Percentiles rank a stretch among this genome's conserved stretches.
phyloP scores from a whole-genome alignment of 2,888 invertebrate genomes.

The Schrankia costaestrigalis region DNA sequence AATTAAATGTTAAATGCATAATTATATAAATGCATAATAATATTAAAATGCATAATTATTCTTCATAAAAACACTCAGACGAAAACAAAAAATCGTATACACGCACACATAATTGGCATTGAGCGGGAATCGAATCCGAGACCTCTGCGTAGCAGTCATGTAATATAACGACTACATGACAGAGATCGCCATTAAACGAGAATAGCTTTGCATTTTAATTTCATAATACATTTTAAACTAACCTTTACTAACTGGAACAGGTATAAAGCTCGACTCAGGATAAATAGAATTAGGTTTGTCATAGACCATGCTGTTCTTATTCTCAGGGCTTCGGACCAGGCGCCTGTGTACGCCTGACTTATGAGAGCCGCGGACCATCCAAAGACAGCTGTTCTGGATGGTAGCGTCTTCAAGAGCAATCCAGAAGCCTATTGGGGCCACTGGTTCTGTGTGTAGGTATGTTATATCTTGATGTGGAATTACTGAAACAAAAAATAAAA shows the following conservation, averaged over 20 bases:
- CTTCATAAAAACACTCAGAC: too few species aligned
- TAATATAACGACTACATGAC: too few species aligned
- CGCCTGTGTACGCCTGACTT: constrained; percentile 89
- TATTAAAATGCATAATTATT: too few species aligned
- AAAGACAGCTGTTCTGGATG: constrained; percentile 95
- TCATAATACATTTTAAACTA: constrained; percentile 10
- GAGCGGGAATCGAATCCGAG: too few species aligned
- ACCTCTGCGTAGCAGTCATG: too few species aligned
- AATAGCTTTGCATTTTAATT: not conserved
- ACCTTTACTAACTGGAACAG: constrained; percentile 93
- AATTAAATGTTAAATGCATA: too few species aligned
- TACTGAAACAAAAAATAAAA: constrained; percentile 74
- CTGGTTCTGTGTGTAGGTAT: constrained; percentile 92
- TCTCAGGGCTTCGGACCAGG: constrained; percentile 85
- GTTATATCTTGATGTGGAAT: constrained; percentile 92
- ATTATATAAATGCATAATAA: too few species aligned
- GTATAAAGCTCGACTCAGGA: constrained; percentile 86
- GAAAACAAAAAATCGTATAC: too few species aligned
- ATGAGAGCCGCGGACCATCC: constrained; percentile 96
- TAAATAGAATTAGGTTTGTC: constrained; percentile 85
- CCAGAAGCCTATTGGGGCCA: constrained; percentile 94
- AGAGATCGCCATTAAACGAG: too few species aligned
- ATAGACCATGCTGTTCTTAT: constrained; percentile 82
- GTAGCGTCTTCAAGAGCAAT: constrained; percentile 97
- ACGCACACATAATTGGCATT: too few species aligned